Evolutionary conservation across 2,888 invertebrate genomes (phyloP).

Genomic region (Stenodera caucasica): DNA sequence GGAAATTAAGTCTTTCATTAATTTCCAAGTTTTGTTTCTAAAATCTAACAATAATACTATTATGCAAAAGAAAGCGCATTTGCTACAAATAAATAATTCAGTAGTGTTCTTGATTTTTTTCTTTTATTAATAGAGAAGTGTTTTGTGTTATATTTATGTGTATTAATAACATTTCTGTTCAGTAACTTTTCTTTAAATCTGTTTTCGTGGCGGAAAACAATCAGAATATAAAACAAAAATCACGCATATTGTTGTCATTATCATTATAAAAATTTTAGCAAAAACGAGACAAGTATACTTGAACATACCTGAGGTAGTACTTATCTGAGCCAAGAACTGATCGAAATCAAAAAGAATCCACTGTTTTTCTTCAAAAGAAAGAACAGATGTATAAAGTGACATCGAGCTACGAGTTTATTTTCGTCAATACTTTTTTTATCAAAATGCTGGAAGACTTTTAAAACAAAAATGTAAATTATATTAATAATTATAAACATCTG

Average conservation of each 20-base stretch:
- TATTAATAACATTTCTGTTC: background rate
- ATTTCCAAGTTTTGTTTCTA: conserved; percentile 5
- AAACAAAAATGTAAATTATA: conserved; percentile 9
- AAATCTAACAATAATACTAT: conserved; percentile 29
- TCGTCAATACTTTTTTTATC: conserved; percentile 21
- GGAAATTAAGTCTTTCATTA: background rate
- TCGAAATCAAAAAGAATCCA: conserved; percentile 26
- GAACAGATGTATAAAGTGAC: conserved; percentile 11
- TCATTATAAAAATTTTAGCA: conserved; percentile 31
- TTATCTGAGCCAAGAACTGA: conserved; percentile 29
- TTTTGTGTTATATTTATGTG: too few species aligned
- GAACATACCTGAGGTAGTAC: conserved; percentile 47
- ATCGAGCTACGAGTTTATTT: conserved; percentile 26
- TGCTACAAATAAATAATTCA: conserved; percentile 20
- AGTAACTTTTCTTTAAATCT: background rate
- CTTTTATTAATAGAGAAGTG: background rate
- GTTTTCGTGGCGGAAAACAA: background rate
- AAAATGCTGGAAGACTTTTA: conserved; percentile 30
- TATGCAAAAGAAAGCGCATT: conserved; percentile 22
- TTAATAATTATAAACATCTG: conserved; percentile 17
- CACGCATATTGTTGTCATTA: background rate
- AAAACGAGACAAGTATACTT: conserved; percentile 37
- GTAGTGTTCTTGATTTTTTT: background rate
- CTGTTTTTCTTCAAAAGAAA: too few species aligned
- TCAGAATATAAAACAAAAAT: too few species aligned